phyloP scores from a whole-genome alignment of 2,888 invertebrate genomes.

The Mythimna impura region DNA sequence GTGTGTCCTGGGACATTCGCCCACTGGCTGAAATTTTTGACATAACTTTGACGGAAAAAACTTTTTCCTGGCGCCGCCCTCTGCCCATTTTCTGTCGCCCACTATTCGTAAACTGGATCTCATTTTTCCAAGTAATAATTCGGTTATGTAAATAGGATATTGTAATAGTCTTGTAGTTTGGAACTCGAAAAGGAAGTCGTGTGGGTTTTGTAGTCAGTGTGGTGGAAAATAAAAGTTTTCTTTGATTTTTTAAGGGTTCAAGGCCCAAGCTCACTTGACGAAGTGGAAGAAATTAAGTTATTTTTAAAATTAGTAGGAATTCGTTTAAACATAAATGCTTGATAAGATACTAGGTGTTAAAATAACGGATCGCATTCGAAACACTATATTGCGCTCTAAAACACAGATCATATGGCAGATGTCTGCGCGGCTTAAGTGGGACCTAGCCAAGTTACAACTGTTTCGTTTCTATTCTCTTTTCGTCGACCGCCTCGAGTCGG shows the following conservation, averaged over 20 bases:
- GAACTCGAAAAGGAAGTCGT: background rate
- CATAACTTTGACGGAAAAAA: background rate
- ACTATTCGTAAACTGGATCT: constrained; percentile 8
- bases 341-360: too few species aligned
- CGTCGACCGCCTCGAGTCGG: too few species aligned
- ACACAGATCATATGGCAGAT: too few species aligned
- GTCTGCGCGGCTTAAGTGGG: too few species aligned
- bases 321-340: too few species aligned
- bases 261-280: background rate
- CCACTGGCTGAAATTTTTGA: constrained; percentile 16
- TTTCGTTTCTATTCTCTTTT: too few species aligned
- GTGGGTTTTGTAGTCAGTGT: constrained; percentile 13
- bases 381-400: too few species aligned
- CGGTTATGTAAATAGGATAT: constrained; percentile 22
- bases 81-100: constrained; percentile 11
- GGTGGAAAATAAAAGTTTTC: background rate
- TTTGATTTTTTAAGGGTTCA: background rate
- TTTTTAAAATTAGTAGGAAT: background rate
- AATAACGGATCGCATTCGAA: too few species aligned
- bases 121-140: constrained; percentile 24
- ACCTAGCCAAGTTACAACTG: too few species aligned
- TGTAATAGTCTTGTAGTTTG: constrained; percentile 21
- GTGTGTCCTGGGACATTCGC: constrained; percentile 2
- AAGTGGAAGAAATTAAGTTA: too few species aligned
- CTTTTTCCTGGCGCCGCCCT: background rate